Percentiles rank a stretch among this genome's conserved stretches.
Conservation (phyloP, 2,113 vertebrate species). For the Apeltes quadracus region DNA sequence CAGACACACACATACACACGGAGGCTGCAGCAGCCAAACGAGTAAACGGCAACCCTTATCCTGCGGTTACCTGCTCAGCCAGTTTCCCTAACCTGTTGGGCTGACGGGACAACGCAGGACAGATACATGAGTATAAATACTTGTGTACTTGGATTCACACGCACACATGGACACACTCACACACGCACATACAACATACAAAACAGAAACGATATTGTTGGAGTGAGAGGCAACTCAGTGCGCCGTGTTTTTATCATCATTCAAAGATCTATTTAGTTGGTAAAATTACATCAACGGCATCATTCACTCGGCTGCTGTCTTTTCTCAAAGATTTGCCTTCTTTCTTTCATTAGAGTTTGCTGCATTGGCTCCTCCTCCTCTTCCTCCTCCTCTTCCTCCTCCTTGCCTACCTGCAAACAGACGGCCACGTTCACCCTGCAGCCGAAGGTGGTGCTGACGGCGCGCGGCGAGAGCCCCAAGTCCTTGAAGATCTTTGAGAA, state of each 20-base stretch:
- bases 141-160: slow-evolving; percentile 61
- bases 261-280: background rate
- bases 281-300: background rate
- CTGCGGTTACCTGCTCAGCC: slow-evolving; percentile 95
- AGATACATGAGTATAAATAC: slow-evolving; percentile 76
- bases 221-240: background rate
- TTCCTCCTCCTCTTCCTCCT: background rate
- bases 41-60: slow-evolving; percentile 50
- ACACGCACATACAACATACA: slow-evolving; percentile 18
- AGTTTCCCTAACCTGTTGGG: slow-evolving; percentile 98
- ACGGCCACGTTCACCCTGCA: slow-evolving; percentile 96
- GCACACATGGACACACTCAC: slow-evolving; percentile 46
- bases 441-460: slow-evolving; percentile 97
- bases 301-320: background rate
- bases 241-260: background rate
- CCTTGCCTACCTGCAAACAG: slow-evolving; percentile 90
- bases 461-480: slow-evolving; percentile 90
- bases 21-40: slow-evolving; percentile 49
- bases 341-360: background rate
- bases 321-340: slow-evolving; percentile 4
- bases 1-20: slow-evolving; percentile 19
- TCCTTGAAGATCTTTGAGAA: slow-evolving; percentile 98
- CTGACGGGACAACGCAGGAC: slow-evolving; percentile 87
- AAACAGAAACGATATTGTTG: slow-evolving; percentile 32
- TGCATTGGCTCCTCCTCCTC: background rate